Evolutionary conservation across 2,797 vertebrate genomes (phyloP).

Genomic region (Saguinus oedipus): DNA sequence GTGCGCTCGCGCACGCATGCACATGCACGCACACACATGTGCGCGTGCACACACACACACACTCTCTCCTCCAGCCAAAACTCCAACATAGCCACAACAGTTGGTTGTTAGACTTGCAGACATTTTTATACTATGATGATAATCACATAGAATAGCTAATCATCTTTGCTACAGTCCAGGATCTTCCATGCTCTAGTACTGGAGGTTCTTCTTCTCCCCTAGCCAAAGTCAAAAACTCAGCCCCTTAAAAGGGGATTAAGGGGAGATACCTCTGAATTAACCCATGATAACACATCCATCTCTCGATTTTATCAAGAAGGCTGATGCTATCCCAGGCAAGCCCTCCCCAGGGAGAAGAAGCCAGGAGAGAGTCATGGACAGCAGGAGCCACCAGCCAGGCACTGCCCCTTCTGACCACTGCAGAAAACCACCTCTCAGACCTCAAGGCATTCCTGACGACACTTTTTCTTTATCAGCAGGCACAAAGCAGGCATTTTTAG

Average conservation of each 20-base stretch:
- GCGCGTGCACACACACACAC: too few relatives aligned
- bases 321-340: neutral
- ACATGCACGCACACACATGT: too few relatives aligned
- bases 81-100: neutral
- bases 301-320: neutral
- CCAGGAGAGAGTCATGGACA: neutral
- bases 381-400: neutral
- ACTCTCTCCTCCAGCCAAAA: neutral
- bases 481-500: neutral
- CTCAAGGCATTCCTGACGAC: neutral
- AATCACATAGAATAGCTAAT: neutral
- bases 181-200: neutral
- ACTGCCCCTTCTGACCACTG: rapidly evolving
- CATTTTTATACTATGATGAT: neutral
- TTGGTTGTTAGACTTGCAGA: neutral
- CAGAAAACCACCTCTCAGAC: neutral
- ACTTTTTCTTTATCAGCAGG: neutral
- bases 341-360: neutral
- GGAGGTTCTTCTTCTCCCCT: neutral
- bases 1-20: neutral
- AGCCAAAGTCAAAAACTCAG: neutral
- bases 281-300: neutral
- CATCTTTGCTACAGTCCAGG: neutral
- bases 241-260: neutral
- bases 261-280: neutral